Evolutionary conservation across 2,888 invertebrate species (phyloP).

Genomic region (Brachypalpus laphriformis): DNA sequence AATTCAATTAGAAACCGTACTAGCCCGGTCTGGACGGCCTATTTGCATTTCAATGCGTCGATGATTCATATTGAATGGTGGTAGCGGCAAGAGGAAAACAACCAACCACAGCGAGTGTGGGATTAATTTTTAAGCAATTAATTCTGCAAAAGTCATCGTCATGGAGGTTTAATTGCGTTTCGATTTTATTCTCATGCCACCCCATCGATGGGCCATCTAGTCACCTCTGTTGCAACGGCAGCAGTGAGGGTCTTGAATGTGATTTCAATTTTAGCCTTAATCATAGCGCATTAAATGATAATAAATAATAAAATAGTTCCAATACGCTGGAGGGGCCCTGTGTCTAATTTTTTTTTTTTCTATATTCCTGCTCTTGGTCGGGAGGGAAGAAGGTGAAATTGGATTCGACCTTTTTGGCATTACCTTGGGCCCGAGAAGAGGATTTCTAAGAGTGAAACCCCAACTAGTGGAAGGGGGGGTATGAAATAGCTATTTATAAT

Average conservation of each 20-base stretch:
- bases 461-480: not conserved
- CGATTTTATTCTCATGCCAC: constrained; percentile 24
- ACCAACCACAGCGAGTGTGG: constrained; percentile 5
- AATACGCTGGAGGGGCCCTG: constrained; percentile 8
- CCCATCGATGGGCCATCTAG: too few relatives aligned
- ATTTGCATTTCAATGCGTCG: constrained; percentile 50
- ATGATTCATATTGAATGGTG: constrained; percentile 50
- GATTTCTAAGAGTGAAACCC: constrained; percentile 22
- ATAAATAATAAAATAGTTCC: constrained; percentile 47
- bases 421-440: constrained; percentile 33
- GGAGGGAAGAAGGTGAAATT: constrained; percentile 15
- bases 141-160: constrained; percentile 55
- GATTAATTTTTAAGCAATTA: constrained; percentile 70
- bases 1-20: constrained; percentile 68
- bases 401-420: constrained; percentile 42
- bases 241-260: constrained; percentile 22
- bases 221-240: not conserved
- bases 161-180: constrained; percentile 44
- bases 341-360: too few relatives aligned
- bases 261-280: constrained; percentile 45
- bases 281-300: constrained; percentile 52
- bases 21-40: constrained; percentile 1
- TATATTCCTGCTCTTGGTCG: too few relatives aligned
- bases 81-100: not conserved
- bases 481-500: not conserved